Percentiles rank a stretch among this genome's conserved stretches.
Conservation (phyloP, 2,113 vertebrate genomes). For the Gracilinanus agilis region DNA sequence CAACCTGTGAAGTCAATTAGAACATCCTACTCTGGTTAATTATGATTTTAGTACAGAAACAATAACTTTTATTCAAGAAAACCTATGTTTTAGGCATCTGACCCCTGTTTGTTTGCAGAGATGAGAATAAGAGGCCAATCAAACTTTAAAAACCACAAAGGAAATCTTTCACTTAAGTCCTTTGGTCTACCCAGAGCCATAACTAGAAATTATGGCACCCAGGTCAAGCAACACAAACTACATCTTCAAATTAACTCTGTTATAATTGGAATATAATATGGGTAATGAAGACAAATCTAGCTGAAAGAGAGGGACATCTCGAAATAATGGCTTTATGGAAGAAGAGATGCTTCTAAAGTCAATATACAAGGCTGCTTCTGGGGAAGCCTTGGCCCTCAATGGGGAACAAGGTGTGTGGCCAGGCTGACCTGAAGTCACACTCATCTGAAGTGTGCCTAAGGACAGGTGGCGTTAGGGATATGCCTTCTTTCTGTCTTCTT, state of each 20-base stretch:
- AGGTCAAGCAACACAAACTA: neutral
- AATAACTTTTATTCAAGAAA: conserved; percentile 51
- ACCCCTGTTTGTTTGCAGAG: conserved; percentile 42
- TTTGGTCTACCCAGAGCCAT: neutral
- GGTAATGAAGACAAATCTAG: neutral
- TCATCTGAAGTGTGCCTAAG: neutral
- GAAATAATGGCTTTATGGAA: neutral
- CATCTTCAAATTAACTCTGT: neutral
- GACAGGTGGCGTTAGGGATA: neutral
- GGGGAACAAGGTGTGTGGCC: neutral
- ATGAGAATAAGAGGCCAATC: conserved; percentile 24
- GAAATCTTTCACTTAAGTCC: neutral
- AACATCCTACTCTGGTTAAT: conserved; percentile 13
- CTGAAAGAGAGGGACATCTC: neutral
- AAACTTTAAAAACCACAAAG: conserved; percentile 14
- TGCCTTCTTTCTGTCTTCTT: neutral
- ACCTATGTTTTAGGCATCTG: conserved; percentile 14
- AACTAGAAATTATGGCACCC: neutral
- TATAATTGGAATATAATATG: neutral
- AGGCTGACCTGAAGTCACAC: neutral
- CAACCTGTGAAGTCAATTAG: conserved; percentile 52
- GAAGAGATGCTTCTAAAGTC: neutral
- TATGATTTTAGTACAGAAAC: conserved; percentile 34
- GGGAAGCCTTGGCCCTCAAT: neutral
- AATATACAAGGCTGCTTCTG: neutral